Evolutionary conservation across 2,797 vertebrate species (phyloP).

Genomic region (Chiroxiphia lanceolata): DNA sequence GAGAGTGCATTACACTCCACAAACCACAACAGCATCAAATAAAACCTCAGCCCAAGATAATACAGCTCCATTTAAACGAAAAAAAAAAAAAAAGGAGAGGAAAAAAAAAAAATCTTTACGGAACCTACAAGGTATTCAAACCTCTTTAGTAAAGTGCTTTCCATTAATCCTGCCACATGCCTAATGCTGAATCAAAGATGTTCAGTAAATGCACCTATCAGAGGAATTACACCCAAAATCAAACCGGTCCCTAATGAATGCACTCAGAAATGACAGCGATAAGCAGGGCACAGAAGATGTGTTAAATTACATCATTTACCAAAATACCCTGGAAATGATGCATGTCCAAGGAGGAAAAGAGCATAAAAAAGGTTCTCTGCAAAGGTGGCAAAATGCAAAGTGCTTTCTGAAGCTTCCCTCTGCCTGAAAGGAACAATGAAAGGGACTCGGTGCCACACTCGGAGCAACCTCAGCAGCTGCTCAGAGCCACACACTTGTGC

Average conservation of each 20-base stretch:
- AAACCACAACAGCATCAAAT: neutral
- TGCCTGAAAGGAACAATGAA: neutral
- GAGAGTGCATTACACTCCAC: neutral
- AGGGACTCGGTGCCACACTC: accelerated
- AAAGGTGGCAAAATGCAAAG: neutral
- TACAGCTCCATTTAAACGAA: neutral
- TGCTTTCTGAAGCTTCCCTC: neutral
- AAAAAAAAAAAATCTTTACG: neutral
- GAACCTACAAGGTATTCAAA: neutral
- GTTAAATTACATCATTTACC: neutral
- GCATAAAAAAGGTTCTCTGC: neutral
- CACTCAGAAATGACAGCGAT: neutral
- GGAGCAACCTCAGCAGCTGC: neutral
- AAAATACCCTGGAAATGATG: neutral
- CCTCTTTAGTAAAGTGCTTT: conserved; percentile 26
- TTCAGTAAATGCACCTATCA: neutral
- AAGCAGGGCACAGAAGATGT: neutral
- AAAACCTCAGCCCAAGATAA: neutral
- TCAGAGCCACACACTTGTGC: accelerated
- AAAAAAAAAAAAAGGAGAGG: neutral
- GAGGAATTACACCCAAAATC: neutral
- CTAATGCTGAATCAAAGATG: neutral
- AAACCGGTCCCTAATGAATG: neutral
- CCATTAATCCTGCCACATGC: neutral
- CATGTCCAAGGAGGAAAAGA: neutral